Base-by-base conservation (phyloP, 1,140 invertebrate genomes). In the Muscidifurax raptorellus region DNA sequence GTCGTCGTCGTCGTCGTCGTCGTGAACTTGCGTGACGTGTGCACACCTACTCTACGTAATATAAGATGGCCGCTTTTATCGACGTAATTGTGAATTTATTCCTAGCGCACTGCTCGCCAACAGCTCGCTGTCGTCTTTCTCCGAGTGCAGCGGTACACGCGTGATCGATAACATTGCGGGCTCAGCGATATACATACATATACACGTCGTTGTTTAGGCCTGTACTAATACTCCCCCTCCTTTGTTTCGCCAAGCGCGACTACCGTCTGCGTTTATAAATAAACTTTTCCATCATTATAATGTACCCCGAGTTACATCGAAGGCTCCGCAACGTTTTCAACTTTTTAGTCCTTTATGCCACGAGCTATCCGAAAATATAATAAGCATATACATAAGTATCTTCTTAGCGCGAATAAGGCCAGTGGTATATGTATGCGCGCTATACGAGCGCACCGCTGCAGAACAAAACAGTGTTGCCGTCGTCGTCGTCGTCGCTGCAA, bases 381-480 rank as follows among this genome's bases (percentile, higher is more conserved):
- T 18, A 18, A 59, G 22, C 52, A 7, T 4, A 22, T 6, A 18
- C 18, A 7, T 47, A 52, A 22, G 18, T 22, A 59, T 52, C 47
- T 52, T 22, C 47, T 52, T 52, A 52, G 47, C 2, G 15, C 36
- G 36, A 40, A 40, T 40, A 52, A 52, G 13, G 47, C 47, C 47
- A 52, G 47, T 52, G 12, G 44, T 47, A 13, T 47, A 13, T 47
- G 1, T 47, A 47, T 13, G 18, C 6, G 5, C 0, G 4, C 1
- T 4, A 52, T 0, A n/a, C 52, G 52, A 59, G 52, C 52, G 18
- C 18, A n/a, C 18, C 52, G 71, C 67, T 36, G 69, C 47, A 67
- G 79, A 67, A 82, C 66, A 64, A 82, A 82, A 82, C 80, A 82
- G 80, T 82, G 80, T 82, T 82, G 80, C 80, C 80, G 59, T 82